Evolutionary conservation across 2,888 invertebrate species (phyloP).

Genomic region (Netelia fuscicornis): DNA sequence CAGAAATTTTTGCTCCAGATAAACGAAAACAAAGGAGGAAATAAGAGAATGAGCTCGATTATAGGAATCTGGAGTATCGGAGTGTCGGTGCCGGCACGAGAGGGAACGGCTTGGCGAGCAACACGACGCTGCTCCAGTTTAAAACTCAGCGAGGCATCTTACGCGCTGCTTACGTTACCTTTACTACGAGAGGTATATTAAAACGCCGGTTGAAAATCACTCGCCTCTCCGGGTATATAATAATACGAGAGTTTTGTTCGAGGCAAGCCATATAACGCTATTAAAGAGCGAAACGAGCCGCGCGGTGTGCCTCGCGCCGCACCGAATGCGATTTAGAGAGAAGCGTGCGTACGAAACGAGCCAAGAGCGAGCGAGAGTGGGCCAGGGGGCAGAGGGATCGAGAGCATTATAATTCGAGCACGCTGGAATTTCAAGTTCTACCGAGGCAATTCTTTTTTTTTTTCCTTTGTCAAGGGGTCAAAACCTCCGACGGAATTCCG

Average conservation of each 20-base stretch:
- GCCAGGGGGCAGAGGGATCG: neutral
- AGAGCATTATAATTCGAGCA: constrained; percentile 57
- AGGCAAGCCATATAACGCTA: neutral
- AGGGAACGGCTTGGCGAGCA: neutral
- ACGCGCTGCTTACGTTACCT: neutral
- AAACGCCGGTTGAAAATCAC: too few species aligned
- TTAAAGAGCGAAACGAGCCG: neutral
- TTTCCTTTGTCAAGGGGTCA: constrained; percentile 62
- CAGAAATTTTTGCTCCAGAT: neutral
- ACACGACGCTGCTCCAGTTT: neutral
- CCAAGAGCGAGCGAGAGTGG: constrained; percentile 16
- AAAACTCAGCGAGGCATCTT: neutral
- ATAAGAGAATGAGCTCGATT: constrained; percentile 5
- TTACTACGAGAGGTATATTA: too few species aligned
- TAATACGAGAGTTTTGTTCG: too few species aligned
- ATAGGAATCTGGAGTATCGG: constrained; percentile 26
- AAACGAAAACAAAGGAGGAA: neutral
- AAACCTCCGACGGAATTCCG: constrained; percentile 62
- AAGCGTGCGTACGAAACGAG: constrained; percentile 4
- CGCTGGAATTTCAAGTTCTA: constrained; percentile 62
- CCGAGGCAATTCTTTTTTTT: constrained; percentile 34
- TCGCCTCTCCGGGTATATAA: too few species aligned
- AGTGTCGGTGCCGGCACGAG: neutral
- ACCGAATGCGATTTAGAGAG: constrained; percentile 33
- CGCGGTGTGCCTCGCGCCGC: neutral